Evolutionary conservation across 2,888 invertebrate species (phyloP), one percentile per base, ranked within the genome.

Genomic region (Furcula furcula): DNA sequence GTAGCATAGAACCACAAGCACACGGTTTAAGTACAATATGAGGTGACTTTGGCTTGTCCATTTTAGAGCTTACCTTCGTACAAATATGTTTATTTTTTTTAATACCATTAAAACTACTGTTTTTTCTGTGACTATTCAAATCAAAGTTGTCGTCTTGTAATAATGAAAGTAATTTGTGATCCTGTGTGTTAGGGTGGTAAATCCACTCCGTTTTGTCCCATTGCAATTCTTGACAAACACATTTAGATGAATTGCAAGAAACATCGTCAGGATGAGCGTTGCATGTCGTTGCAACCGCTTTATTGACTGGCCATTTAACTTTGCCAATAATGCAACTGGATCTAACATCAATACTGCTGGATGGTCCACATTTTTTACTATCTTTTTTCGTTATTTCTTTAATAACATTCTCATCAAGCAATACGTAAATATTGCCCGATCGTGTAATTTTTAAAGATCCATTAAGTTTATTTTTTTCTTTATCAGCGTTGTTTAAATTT

Each of bases 351-450:
- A 29, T 23, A 3, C 20, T 12, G 11, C 22, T 19, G 9, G 21
- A 6, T 27, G 29, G 7, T 28, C 40, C 19, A 7, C 36, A 34
- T 6, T 34, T 36, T 11, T 37, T 39, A 15, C 31, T 36, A n/a
- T 36, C 34, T 31, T 56, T 50, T 5, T 38, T 37, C 19, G 10
- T 18, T 6, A 57, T 43, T 4, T 30, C 33, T 43, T 60, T 50
- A 2, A 62, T 33, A 11, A 48, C 20, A 18, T 50, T 46, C 35
- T 75, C 60, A 35, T 76, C 62, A 11, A 76, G 47, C 9, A 61
- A 38, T 9, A 77, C 45, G 34, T 63, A 74, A 44, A 82, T 64
- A 43, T 72, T 76, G 11, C 77, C 78, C 1, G 80, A 78, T 6
- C 62, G 38, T 18, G 75, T 68, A 3, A 80, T 66, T 57, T 73